Base-by-base conservation (phyloP, 2,797 vertebrate genomes). In the Remorina albescens region DNA sequence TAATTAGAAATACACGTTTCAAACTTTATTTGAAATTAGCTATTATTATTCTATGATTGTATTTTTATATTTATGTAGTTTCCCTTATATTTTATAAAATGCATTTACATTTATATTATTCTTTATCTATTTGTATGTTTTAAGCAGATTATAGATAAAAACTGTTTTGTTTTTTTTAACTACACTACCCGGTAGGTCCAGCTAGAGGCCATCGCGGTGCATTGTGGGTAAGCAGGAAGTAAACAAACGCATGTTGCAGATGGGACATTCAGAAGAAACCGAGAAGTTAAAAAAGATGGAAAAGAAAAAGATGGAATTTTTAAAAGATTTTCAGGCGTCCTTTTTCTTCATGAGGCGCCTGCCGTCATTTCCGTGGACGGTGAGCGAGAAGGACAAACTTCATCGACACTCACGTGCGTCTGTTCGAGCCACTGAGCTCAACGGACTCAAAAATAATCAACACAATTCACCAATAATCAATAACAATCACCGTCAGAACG, bases 331-430 rank as follows among this genome's bases (percentile, higher is more conserved):
- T 60, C 85, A 84, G 13, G 30, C 39, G 0, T 70, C 32, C 0
- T 95, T 95, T 66, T 94, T 95, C 77, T 71, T 92, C 0, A 93
- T 94, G 92, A 84, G 71, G n/a, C 90, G 87, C 1, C 63, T 95
- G 2, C n/a, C 70, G 19, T 78, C 85, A 1, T 91, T 92, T 51
- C 93, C 93, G 4, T 95, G 94, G 94, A 78, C 58, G 0, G 95
- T 95, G 87, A 94, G 93, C 91, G 7, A 2, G 9, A 59, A 15
- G n/a, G 0, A 49, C 46, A 32, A 36, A 23, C 1, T 19, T 8
- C 3, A 15, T 54, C 46, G 0, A 66, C 30, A 71, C n/a, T n/a
- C n/a, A 26, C n/a, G 28, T 6, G 2, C 41, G 5, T 18, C 1
- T 3, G 16, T 36, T 32, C 0, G 10, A 8, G 19, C 0, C 25